Evolutionary conservation across 53 echinoderm and acorn worm species (phyloP), one percentile per base, ranked within the genome.

Genomic region (Holothuria leucospilota): DNA sequence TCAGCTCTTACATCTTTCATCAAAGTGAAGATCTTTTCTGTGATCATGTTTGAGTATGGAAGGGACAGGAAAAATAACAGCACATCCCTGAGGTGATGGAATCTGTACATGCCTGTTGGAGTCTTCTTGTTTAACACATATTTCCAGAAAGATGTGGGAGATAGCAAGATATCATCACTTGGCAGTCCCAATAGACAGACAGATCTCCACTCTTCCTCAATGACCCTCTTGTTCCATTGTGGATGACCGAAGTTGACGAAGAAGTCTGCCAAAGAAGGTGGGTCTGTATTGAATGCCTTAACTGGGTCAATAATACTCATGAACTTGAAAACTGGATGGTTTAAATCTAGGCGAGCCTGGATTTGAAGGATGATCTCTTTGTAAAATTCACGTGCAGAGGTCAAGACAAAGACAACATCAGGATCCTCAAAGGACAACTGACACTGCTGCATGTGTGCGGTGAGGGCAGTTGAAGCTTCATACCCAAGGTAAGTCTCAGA

Each of bases 141-240:
- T 20, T 80, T 80, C 80, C 80, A 80, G 38, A 80, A 80, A 20
- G 62, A 29, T 8, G 29, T 24, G 16, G 80, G 80, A 15, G 80
- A 80, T 51, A 29, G 38, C 15, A 80, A 34, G 1, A 80, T 80
- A 20, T 80, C 80, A 60, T 80, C 60, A 28, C 58, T 15, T 15
- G 80, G 80, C 38, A 80, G 58, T 30, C 61, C 61, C 8, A 80
- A 38, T 7, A 80, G 60, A 80, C 80, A 80, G 20, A 80, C 29
- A 18, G 80, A 59, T 58, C 80, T 27, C 80, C 80, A 80, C 29
- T 80, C 80, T 25, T 80, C 80, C 61, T 80, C 80, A 27, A 80
- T 80, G 28, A 58, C 13, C 21, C 80, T 80, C 80, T 61, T 80
- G 20, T 25, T 39, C 80, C 80, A 80, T 11, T 60, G 39, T 30